Base-by-base conservation (phyloP, 1,140 invertebrate genomes). In the Phenacoccus solenopsis region DNA sequence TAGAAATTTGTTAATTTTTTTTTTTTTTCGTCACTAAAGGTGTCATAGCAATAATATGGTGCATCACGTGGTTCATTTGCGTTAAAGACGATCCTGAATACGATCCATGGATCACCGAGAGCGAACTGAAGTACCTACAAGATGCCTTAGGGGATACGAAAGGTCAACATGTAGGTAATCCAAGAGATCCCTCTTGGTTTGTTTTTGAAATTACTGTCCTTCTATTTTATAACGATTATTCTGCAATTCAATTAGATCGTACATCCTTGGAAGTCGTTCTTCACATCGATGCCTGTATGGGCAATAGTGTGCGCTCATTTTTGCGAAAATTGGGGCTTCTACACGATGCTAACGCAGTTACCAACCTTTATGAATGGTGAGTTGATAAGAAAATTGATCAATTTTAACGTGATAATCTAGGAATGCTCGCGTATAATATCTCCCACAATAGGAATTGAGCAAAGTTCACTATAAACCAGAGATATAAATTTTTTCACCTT, bases 251-350 rank as follows among this genome's bases (percentile, higher is more conserved):
- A 67, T 4, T 27, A 69, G 57, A 21, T 59, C 28, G 9, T 38
- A 5, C 69, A 71, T 25, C 92, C 92, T 0, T 95, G 93, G 93
- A 83, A 82, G 61, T 79, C 83, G 5, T 91, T 96, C 74, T 78
- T 96, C 20, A 88, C 83, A 0, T 96, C 93, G 0, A 80, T 84
- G 56, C 87, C 94, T 0, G 91, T 96, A 1, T 96, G 93, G 90
- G 93, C 94, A 0, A 93, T 95, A 67, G 86, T 92, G 21, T 84
- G 87, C 21, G 92, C 93, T 2, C 93, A 96, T 78, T 96, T 96
- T 79, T 88, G 90, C 70, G 93, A 96, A 79, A 96, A 96, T 80
- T 97, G 94, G 94, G 94, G 93, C 16, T 95, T 96, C 79, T 96
- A 96, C 76, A 96, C 92, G 0, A 83, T 95, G 76, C 82, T 96